Evolutionary conservation across 2,888 invertebrate species (phyloP).

Genomic region (Gastracanthus pulcherrimus): DNA sequence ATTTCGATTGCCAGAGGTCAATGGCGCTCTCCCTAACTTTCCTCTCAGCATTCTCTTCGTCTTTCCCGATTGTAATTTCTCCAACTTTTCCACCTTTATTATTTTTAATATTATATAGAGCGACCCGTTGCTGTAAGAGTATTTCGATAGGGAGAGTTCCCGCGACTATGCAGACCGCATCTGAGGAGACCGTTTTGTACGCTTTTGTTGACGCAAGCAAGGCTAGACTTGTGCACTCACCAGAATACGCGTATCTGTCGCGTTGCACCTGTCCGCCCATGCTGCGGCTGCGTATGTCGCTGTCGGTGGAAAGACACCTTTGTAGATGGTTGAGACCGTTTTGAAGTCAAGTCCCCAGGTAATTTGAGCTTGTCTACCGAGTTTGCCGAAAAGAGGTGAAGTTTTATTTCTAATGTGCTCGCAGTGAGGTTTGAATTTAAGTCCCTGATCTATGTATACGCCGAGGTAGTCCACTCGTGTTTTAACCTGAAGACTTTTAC

Average conservation of each 20-base stretch:
- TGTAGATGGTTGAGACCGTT: slow-evolving; percentile 30
- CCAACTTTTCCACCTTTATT: not conserved
- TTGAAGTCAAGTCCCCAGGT: slow-evolving; percentile 50
- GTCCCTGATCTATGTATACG: slow-evolving; percentile 5
- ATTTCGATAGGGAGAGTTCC: not conserved
- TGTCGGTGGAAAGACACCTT: slow-evolving; percentile 45
- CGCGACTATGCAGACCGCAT: not conserved
- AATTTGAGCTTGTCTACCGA: not conserved
- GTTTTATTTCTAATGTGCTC: slow-evolving; percentile 4
- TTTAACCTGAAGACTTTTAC: not conserved
- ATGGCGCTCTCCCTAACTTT: not conserved
- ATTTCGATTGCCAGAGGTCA: slow-evolving; percentile 28
- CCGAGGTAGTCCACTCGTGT: slow-evolving; percentile 46
- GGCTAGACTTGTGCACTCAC: not conserved
- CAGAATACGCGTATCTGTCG: not conserved
- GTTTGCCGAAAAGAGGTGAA: not conserved
- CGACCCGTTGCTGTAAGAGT: not conserved
- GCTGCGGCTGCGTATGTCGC: slow-evolving; percentile 48
- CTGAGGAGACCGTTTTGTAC: not conserved
- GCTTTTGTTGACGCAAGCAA: not conserved
- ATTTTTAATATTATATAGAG: not conserved
- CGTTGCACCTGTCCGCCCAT: slow-evolving; percentile 30
- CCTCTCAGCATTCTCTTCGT: not conserved
- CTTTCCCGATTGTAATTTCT: not conserved
- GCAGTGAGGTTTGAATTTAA: slow-evolving; percentile 38